Base-by-base conservation (phyloP, 1,140 invertebrate species). In the Trachymyrmex cornetzi region DNA sequence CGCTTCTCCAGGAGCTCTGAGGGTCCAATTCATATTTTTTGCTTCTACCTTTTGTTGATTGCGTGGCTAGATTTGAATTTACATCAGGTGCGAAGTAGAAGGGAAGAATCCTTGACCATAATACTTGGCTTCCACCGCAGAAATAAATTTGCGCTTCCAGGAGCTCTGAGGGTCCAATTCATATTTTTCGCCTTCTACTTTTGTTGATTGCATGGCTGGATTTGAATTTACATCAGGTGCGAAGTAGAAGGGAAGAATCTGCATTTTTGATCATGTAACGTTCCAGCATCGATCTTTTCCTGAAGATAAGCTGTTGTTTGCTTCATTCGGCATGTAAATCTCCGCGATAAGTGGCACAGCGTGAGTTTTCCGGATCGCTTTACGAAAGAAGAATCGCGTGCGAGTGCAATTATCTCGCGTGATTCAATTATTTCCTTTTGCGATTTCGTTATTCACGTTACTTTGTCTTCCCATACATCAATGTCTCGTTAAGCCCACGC, bases 331-430 rank as follows among this genome's bases (percentile, higher is more conserved):
- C 24, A 82, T 84, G 80, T 38, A 63, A 84, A 84, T 84, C 27
- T 11, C 19, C 69, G 5, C 55, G 55, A 44, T 84, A 61, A 84
- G 66, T 84, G 80, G 80, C 69, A 22, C 80, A 84, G 80, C 80
- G 69, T 84, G 80, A 84, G 80, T 84, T 84, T 84, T 84, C 80
- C 80, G 80, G 69, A 61, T 63, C 69, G 80, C n/a, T 44, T 61
- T 53, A 4, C 67, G 19, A n/a, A 7, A 30, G 55, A 74, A 82
- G 67, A 74, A 72, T 82, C 38, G 22, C 24, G 6, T 84, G 67
- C 57, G 69, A 74, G 57, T 38, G 80, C 24, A 22, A 61, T 84
- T 84, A 50, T 16, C 61, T 44, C 30, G 44, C 30, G 44, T 48
- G 3, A 44, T 38, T 53, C 61, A 12, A 9, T 69, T 30, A 80